Evolutionary conservation across 2,888 invertebrate genomes (phyloP), one percentile per base, ranked within the genome.

Genomic region (Cheilosia variabilis): DNA sequence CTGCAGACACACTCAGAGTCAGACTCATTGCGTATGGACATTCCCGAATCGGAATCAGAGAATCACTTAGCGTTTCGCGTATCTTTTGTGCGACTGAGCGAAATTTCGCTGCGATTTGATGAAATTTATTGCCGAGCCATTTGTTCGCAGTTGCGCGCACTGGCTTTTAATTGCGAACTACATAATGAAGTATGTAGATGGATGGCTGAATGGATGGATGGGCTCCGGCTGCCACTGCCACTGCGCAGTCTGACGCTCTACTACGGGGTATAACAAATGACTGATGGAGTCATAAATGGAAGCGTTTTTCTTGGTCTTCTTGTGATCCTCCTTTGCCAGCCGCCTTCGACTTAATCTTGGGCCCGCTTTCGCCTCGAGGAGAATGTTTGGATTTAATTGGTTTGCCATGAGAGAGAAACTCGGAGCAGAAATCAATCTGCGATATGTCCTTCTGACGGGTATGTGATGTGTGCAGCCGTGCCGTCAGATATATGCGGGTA

Each of bases 241-340:
- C 37, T 13, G 37, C 13, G 13, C 10, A 10, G 10, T 4, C 10
- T 37, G 68, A 45, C 22, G 53, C 52, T 80, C 58, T 27, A 58
- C 27, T 62, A 53, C 3, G 10, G 37, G 4, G 10, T 34, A 53
- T 62, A 52, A 60, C 76, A 76, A 68, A 86, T 86, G 86, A 86
- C 71, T 86, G 86, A 86, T 86, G 86, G 86, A 86, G 80, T 86
- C 86, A 81, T 86, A 86, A 86, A 80, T 86, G 76, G 86, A 86
- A 81, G 65, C 68, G 57, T 75, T 84, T 65, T 75, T 55, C 17
- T 65, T 45, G 52, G 63, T 63, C 58, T 52, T 45, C 47, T 63
- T 65, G 45, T 62, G 63, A 60, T 50, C 53, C 80, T 62, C 68
- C 76, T 76, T 53, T 41, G 24, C 13, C 22, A 15, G 53, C 76